Percentiles rank a stretch among this genome's conserved stretches.
phyloP scores from a whole-genome alignment of 2,888 invertebrate species.

The Lypha dubia region DNA sequence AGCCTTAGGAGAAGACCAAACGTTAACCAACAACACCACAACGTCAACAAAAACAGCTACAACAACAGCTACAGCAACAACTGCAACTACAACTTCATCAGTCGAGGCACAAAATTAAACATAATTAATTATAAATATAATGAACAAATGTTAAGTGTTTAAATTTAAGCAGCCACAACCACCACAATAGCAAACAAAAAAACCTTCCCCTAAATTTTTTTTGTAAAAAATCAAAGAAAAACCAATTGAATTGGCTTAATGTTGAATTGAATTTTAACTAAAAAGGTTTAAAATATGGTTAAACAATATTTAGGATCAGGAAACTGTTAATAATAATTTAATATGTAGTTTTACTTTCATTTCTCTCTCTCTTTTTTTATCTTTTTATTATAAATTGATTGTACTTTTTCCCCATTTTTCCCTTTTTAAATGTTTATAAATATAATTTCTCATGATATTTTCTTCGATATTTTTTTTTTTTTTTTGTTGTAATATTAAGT shows the following conservation, averaged over 20 bases:
- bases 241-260: conserved; percentile 62
- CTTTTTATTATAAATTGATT: conserved; percentile 22
- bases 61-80: conserved; percentile 53
- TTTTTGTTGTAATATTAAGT: conserved; percentile 55
- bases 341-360: conserved; percentile 49
- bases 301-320: conserved; percentile 59
- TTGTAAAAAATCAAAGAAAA: conserved; percentile 37
- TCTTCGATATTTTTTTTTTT: neutral
- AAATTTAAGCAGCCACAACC: conserved; percentile 43
- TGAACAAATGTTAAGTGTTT: conserved; percentile 46
- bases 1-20: conserved; percentile 67
- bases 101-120: conserved; percentile 72
- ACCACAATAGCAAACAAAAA: conserved; percentile 20
- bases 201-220: conserved; percentile 49
- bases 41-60: conserved; percentile 41
- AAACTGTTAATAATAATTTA: conserved; percentile 62
- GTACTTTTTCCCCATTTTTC: neutral
- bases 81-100: conserved; percentile 58
- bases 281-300: conserved; percentile 40
- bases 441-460: conserved; percentile 21
- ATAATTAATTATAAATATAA: conserved; percentile 31
- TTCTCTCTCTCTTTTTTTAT: neutral
- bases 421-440: conserved; percentile 58
- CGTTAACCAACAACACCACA: conserved; percentile 41
- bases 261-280: conserved; percentile 13